Evolutionary conservation across 2,888 invertebrate genomes (phyloP).

Genomic region (Andrena bicolor): DNA sequence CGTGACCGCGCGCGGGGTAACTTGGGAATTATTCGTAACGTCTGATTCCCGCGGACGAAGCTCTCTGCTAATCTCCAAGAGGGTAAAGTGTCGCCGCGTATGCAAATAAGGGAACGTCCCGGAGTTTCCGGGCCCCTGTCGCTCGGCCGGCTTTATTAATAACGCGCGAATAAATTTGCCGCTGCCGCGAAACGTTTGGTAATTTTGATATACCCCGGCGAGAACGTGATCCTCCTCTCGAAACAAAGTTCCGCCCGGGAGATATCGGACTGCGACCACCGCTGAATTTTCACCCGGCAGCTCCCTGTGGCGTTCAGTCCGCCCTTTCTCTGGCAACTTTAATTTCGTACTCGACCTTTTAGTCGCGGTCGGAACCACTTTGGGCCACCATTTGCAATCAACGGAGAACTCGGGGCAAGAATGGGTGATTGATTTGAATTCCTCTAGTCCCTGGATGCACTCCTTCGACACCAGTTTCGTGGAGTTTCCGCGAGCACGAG

Average conservation of each 20-base stretch:
- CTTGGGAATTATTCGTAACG: constrained; percentile 28
- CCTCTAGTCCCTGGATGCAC: no score
- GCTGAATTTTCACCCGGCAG: constrained; percentile 27
- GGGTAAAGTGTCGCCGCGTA: constrained; percentile 28
- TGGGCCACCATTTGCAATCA: no score
- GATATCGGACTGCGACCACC: constrained; percentile 12
- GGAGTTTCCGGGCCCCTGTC: constrained; percentile 32
- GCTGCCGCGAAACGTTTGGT: constrained; percentile 13
- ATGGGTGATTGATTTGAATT: no score
- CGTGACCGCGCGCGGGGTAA: constrained; percentile 3
- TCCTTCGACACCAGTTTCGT: no score
- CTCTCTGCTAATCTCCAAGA: constrained; percentile 38
- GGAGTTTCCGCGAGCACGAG: background rate
- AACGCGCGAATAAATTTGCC: constrained; percentile 53
- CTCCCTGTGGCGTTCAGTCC: background rate
- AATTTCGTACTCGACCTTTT: no score
- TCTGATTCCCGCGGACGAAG: constrained; percentile 39
- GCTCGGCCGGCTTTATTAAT: constrained; percentile 46
- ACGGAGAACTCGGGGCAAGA: no score
- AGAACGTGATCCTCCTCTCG: constrained; percentile 26
- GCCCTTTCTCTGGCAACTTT: background rate
- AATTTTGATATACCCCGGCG: constrained; percentile 35
- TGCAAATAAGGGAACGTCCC: constrained; percentile 34
- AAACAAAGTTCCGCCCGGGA: constrained; percentile 34
- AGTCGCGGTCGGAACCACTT: no score